Conservation (phyloP, 2,888 invertebrate genomes). For the Volucella inflata region DNA sequence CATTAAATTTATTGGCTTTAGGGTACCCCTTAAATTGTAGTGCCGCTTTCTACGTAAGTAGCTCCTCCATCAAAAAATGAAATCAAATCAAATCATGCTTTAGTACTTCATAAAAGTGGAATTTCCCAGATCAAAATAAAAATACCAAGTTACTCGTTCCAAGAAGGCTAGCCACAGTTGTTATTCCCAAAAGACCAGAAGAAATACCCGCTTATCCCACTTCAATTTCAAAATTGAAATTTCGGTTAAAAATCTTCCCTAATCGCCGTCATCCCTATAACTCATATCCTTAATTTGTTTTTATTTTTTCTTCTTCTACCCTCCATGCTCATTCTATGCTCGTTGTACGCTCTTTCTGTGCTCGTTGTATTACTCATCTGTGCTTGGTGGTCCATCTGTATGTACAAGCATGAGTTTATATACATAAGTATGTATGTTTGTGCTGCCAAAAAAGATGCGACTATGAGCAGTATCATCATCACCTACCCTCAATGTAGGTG, state of each 20-base stretch:
- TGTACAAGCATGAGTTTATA: not conserved
- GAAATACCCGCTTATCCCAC: constrained; percentile 42
- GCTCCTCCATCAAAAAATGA: not conserved
- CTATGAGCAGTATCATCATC: not conserved
- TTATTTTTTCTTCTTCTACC: constrained; percentile 9
- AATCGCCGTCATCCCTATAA: constrained; percentile 33
- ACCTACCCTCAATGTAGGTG: not conserved
- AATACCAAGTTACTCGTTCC: too few relatives aligned
- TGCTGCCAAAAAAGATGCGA: not conserved
- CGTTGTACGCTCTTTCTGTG: too few relatives aligned
- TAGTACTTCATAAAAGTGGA: too few relatives aligned
- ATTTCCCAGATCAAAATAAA: too few relatives aligned
- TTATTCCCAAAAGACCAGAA: constrained; percentile 21
- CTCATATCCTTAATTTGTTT: constrained; percentile 64
- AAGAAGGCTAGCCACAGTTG: not conserved
- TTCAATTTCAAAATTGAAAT: constrained; percentile 61
- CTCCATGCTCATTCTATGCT: not conserved
- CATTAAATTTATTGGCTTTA: too few relatives aligned
- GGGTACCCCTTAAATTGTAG: too few relatives aligned
- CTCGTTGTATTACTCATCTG: too few relatives aligned
- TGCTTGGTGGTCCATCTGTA: not conserved
- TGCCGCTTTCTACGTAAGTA: too few relatives aligned
- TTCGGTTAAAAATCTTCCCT: constrained; percentile 61
- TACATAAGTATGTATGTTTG: not conserved
- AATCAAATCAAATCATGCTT: too few relatives aligned